These are phyloP conservation scores for Alligator mississippiensis DNA, from an alignment of 2,113 vertebrate genomes.

Conservation along the genomic window DNA sequence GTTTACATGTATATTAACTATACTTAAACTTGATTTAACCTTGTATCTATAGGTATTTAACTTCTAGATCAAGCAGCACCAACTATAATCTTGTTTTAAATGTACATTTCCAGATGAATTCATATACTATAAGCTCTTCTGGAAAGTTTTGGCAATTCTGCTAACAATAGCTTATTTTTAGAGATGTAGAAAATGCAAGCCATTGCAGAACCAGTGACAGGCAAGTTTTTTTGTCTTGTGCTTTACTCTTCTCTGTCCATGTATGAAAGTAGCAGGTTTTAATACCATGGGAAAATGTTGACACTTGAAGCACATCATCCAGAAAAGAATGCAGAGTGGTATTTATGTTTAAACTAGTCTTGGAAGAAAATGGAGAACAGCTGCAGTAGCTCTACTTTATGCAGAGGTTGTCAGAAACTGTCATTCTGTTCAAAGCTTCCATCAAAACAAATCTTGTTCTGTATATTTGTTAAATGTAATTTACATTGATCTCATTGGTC, in stretches of 20 bases:
- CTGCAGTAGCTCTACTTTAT: background rate
- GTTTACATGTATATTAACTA: background rate
- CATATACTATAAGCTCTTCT: constrained; percentile 26
- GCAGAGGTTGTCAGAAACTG: background rate
- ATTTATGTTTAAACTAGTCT: background rate
- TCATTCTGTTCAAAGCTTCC: background rate
- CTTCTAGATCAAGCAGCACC: constrained; percentile 51
- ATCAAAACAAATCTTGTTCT: background rate
- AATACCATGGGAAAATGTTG: background rate
- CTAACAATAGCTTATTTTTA: background rate
- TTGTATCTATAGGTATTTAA: constrained; percentile 18
- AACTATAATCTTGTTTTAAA: constrained; percentile 38
- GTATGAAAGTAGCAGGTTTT: background rate
- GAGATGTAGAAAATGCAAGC: constrained; percentile 10
- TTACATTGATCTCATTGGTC: background rate
- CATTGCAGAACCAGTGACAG: background rate
- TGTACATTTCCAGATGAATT: constrained; percentile 65
- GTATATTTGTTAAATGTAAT: background rate
- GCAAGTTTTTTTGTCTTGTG: background rate
- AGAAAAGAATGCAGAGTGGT: background rate
- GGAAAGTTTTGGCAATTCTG: background rate
- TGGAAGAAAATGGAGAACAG: background rate
- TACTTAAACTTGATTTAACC: no score
- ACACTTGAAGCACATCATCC: background rate
- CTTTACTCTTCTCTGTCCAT: background rate